Base-by-base conservation (phyloP, 2,113 vertebrate genomes). In the Sphaerodactylus townsendi region DNA sequence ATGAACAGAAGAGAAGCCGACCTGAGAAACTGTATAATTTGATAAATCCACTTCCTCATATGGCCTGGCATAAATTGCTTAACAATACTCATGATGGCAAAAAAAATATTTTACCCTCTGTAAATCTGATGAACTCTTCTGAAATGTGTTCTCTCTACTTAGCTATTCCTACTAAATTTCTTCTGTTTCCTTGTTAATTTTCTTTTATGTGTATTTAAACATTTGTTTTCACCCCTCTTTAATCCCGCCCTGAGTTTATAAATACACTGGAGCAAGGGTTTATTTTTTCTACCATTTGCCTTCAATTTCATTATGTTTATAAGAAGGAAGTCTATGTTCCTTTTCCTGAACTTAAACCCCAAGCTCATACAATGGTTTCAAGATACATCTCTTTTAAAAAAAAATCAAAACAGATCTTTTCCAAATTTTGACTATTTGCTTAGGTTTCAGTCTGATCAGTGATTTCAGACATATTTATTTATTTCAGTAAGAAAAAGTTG, bases 241-340 rank as follows among this genome's bases (percentile, higher is more conserved):
- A 70, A 59, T 75, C 37, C 37, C 82, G 74, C 64, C 62, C 30
- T 39, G 64, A 50, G 50, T 75, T 50, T 86, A n/a, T 17, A 65
- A 86, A 77, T 88, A 50, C 48, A 56, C 78, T 79, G 62, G 64
- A 59, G 74, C 65, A 1, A 9, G 71, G 79, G 37, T 44, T 82
- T 46, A 81, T 86, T 82, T 82, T 81, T 65, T 59, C 25, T 86
- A 17, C 25, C 71, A 82, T 81, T 82, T 90, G 84, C 85, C 59
- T 23, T 84, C 39, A 59, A 84, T 33, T 30, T 17, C 7, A 59
- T 88, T 85, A 71, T 79, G 4, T 53, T 50, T 68, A 14, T 21
- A 82, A 50, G 46, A 41, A 86, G 85, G 85, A 74, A 48, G 30
- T 48, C 78, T 87, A 48, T 71, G 82, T 69, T 77, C 28, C 79